A percentile compares a stretch with the other conserved stretches of the same genome.
Evolutionary conservation across 2,797 vertebrate genomes (phyloP).

Genomic region (Tokudaia muenninki): DNA sequence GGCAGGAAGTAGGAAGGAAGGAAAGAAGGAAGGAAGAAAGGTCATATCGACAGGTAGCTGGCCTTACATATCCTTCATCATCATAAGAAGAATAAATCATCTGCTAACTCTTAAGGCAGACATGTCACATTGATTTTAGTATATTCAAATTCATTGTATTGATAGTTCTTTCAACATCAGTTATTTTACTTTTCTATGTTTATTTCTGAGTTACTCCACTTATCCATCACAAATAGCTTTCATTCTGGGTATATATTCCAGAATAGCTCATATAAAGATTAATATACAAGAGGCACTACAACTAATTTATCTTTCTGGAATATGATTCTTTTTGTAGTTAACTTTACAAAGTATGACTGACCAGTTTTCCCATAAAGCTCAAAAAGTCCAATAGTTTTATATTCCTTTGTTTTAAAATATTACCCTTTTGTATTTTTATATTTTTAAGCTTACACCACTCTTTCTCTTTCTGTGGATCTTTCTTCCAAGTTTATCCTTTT

Average conservation of each 20-base stretch:
- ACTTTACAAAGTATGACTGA: neutral
- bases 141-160: slow-evolving; percentile 16
- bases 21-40: neutral
- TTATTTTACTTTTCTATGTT: slow-evolving; percentile 59
- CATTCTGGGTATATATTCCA: neutral
- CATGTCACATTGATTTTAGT: slow-evolving; percentile 12
- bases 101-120: slow-evolving; percentile 30
- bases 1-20: neutral
- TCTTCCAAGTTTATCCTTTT: neutral
- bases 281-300: neutral
- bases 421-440: neutral
- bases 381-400: neutral
- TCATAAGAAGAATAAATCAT: neutral
- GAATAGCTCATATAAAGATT: slow-evolving; percentile 8
- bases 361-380: neutral
- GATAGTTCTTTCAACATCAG: neutral
- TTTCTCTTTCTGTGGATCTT: neutral
- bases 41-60: neutral
- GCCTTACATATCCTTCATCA: neutral
- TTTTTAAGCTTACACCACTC: neutral
- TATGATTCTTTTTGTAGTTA: slow-evolving; percentile 1
- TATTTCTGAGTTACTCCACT: neutral
- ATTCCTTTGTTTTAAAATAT: neutral
- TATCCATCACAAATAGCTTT: neutral
- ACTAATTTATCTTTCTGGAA: neutral